Percentiles rank a stretch among this genome's conserved stretches.
phyloP scores from a whole-genome alignment of 2,113 vertebrate genomes.

The Gadus macrocephalus region DNA sequence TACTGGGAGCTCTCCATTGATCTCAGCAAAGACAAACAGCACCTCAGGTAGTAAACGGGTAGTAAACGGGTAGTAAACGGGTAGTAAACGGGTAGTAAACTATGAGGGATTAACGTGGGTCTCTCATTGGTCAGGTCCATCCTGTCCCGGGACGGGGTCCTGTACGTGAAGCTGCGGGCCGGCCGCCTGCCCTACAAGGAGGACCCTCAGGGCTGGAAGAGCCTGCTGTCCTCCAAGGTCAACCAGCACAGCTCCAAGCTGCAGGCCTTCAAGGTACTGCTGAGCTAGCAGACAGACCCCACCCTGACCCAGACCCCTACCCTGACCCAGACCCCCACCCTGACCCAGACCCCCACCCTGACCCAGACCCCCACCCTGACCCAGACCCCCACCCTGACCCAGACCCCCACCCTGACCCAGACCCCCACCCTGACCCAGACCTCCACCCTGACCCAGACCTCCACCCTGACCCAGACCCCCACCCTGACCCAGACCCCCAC shows the following conservation, averaged over 20 bases:
- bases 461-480: too few species aligned
- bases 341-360: too few species aligned
- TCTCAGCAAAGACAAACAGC: slow-evolving; percentile 85
- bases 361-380: too few species aligned
- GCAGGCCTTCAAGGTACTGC: slow-evolving; percentile 86
- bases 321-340: too few species aligned
- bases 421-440: too few species aligned
- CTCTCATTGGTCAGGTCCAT: slow-evolving; percentile 78
- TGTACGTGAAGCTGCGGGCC: slow-evolving; percentile 92
- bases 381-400: too few species aligned
- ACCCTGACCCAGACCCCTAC: too few species aligned
- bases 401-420: too few species aligned
- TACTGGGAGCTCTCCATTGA: slow-evolving; percentile 96
- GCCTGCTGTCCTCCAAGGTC: slow-evolving; percentile 83
- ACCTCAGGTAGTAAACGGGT: slow-evolving; percentile 76
- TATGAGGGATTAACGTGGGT: not conserved
- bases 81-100: slow-evolving; percentile 45
- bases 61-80: too few species aligned
- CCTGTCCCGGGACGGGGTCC: slow-evolving; percentile 85
- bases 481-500: too few species aligned
- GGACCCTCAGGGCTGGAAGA: slow-evolving; percentile 95
- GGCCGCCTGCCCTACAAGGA: slow-evolving; percentile 97
- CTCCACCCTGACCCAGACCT: too few species aligned
- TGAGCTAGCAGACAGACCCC: not conserved
- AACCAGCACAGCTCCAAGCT: slow-evolving; percentile 82